Base-by-base conservation (phyloP, 2,888 invertebrate species). In the Ormyrus labotus region DNA sequence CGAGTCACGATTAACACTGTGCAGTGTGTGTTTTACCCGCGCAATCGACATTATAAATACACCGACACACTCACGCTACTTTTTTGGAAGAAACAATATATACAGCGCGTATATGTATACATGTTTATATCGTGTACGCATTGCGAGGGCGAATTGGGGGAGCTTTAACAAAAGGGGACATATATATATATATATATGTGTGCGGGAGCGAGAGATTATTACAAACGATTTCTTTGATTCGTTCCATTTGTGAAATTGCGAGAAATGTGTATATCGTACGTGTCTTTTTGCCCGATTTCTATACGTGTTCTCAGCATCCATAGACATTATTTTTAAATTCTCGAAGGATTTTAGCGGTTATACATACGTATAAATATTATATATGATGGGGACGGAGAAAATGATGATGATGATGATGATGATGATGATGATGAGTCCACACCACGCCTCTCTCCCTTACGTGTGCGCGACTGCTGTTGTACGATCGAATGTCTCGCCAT, bases 291-390 rank as follows among this genome's bases (percentile, higher is more conserved):
- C 83, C 84, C 84, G 81, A 85, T 85, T 86, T 87, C 83, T 85
- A 55, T 74, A 86, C 80, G 82, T 84, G 84, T 86, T 84, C 72
- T 80, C 79, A 64, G 73, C 85, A 84, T 86, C 84, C 84, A 86
- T 87, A 86, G 84, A 84, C 85, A 83, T 87, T 87, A 86, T 86
- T 87, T 87, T 87, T 84, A 84, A 87, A 87, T 65, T 63, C 53
- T 73, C 58, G 10, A 77, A 73, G 13, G 34, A 64, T 77, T 69
- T 67, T 76, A 80, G 71, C 71, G 13, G 63, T 71, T 65, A 80
- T 65, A 34, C 50, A 57, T 63, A 57, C 19, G 8, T 73, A 73
- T 67, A 71, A 58, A 70, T 60, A 72, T 53, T 55, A 58, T 50
- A 72, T 50, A 67, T 57, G 48, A 61, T 50, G 13, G 34, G 45